phyloP scores from a whole-genome alignment of 2,113 vertebrate species.

The Cervus canadensis region DNA sequence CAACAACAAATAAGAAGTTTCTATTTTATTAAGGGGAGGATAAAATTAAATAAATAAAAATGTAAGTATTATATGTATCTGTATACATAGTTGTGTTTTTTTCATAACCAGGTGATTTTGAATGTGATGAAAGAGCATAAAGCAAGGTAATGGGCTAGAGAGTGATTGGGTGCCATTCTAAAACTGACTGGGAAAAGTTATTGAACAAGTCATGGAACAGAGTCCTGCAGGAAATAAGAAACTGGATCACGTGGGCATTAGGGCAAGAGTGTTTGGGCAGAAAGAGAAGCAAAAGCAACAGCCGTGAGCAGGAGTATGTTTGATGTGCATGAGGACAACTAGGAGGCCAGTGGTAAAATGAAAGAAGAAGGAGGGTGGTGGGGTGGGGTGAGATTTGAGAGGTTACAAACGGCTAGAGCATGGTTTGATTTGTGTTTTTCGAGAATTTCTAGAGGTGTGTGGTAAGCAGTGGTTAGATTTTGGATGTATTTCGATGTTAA shows the following conservation, averaged over 20 bases:
- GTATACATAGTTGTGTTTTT: not conserved
- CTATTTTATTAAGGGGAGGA: not conserved
- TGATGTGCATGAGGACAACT: not conserved
- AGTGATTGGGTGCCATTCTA: not conserved
- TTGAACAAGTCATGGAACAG: not conserved
- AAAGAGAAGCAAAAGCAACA: not conserved
- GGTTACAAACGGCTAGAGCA: not conserved
- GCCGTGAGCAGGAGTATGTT: not conserved
- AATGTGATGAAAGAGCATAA: not conserved
- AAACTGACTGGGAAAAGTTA: not conserved
- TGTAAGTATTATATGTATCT: not conserved
- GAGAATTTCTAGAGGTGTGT: not conserved
- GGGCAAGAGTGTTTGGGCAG: not conserved
- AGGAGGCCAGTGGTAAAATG: not conserved
- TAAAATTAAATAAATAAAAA: not conserved
- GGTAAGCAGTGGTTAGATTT: not conserved
- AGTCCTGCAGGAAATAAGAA: not conserved
- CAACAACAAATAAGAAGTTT: not conserved
- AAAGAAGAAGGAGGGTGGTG: rapidly evolving
- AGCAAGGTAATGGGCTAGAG: not conserved
- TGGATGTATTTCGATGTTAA: not conserved
- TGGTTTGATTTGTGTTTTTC: not conserved
- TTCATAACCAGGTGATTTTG: not conserved
- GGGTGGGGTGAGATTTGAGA: not conserved
- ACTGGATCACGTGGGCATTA: not conserved